Evolutionary conservation across 2,113 vertebrate species (phyloP).

Genomic region (Carassius gibelio): DNA sequence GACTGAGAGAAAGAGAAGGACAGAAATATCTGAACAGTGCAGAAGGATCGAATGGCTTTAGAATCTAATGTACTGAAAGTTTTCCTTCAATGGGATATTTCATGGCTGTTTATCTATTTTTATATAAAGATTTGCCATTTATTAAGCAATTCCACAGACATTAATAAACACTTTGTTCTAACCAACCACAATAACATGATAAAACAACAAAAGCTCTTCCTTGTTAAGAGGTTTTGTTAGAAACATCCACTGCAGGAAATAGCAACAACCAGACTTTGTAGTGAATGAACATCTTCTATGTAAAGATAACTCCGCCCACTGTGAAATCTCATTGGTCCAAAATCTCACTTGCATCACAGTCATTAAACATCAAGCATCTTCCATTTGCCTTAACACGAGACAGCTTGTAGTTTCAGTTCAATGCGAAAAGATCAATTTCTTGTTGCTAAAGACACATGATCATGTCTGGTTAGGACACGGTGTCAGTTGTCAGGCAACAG

Average conservation of each 20-base stretch:
- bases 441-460: background rate
- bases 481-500: conserved; percentile 12
- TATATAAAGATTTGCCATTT: background rate
- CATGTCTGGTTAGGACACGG: background rate
- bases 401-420: background rate
- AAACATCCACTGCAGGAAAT: background rate
- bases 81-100: background rate
- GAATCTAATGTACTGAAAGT: background rate
- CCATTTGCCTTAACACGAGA: background rate
- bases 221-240: background rate
- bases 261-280: background rate
- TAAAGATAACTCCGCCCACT: background rate
- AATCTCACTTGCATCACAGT: background rate
- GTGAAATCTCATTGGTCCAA: background rate
- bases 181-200: background rate
- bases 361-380: background rate
- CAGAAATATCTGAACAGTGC: conserved; percentile 12
- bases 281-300: background rate
- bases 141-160: background rate
- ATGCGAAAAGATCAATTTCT: background rate
- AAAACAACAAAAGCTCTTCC: background rate
- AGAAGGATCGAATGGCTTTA: background rate
- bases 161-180: background rate
- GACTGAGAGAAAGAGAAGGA: background rate
- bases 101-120: background rate